phyloP scores from a whole-genome alignment of 2,797 vertebrate genomes.

The Melanotaenia pygmaea region DNA sequence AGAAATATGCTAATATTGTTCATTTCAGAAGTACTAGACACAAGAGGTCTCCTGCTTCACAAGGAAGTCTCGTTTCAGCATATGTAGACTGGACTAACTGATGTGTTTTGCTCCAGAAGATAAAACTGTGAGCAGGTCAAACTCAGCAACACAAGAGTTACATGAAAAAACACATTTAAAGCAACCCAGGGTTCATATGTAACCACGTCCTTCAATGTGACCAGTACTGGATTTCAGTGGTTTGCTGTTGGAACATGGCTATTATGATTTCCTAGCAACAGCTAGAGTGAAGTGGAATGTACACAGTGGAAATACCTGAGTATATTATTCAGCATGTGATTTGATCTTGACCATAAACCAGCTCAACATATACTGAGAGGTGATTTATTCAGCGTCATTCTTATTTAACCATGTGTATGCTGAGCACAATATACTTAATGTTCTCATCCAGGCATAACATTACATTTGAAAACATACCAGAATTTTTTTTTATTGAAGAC shows the following conservation, averaged over 20 bases:
- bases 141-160: neutral
- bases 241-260: neutral
- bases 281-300: constrained; percentile 6
- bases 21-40: constrained; percentile 10
- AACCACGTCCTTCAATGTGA: constrained; percentile 2
- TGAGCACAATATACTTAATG: constrained; percentile 17
- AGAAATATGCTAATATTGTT: neutral
- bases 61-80: neutral
- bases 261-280: neutral
- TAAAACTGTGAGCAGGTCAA: neutral
- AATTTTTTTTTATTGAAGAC: constrained; percentile 68
- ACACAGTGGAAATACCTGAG: constrained; percentile 9
- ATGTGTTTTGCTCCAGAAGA: neutral
- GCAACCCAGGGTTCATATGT: neutral
- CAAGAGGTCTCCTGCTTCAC: neutral
- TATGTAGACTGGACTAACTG: neutral
- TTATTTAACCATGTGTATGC: constrained; percentile 11
- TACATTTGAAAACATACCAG: constrained; percentile 62
- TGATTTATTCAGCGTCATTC: constrained; percentile 25
- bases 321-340: neutral
- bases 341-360: constrained; percentile 1
- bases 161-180: neutral
- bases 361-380: constrained; percentile 15
- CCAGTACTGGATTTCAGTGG: constrained; percentile 7
- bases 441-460: constrained; percentile 39